These are phyloP conservation scores for Chironomus tepperi DNA, from an alignment of 1,140 invertebrate genomes.

Conservation along the genomic window DNA sequence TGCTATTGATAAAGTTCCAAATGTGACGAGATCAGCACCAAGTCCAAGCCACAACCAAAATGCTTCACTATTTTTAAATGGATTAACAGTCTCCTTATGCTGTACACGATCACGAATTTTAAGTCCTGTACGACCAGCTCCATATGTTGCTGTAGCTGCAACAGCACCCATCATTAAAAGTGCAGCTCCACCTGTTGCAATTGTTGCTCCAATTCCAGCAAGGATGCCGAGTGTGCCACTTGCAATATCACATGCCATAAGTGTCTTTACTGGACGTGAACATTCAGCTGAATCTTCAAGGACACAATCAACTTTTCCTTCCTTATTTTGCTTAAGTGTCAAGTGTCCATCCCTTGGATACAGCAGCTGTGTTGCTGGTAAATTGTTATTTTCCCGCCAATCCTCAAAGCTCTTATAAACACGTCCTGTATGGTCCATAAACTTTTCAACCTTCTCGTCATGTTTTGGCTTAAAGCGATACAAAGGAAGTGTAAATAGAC, in stretches of 20 bases:
- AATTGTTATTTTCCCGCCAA: neutral
- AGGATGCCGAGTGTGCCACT: neutral
- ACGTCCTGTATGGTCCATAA: constrained; percentile 28
- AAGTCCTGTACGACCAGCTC: neutral
- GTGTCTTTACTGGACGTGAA: constrained; percentile 7
- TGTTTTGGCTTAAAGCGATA: neutral
- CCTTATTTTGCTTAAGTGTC: neutral
- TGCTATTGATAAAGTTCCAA: neutral
- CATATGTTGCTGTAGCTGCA: neutral
- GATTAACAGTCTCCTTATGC: constrained; percentile 11
- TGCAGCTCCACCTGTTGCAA: neutral
- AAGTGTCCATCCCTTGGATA: neutral
- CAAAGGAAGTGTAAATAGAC: neutral
- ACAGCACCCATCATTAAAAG: neutral
- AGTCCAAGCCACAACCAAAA: neutral
- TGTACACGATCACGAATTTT: neutral
- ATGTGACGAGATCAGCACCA: neutral
- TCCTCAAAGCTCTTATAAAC: constrained; percentile 26
- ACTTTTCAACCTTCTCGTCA: constrained; percentile 24
- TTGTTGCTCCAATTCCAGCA: neutral
- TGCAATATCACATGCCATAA: constrained; percentile 18
- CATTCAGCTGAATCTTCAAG: constrained; percentile 17
- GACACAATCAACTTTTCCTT: neutral
- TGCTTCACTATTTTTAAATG: neutral
- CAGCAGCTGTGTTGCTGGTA: neutral